Percentiles rank a stretch among this genome's conserved stretches.
phyloP scores from a whole-genome alignment of 2,113 vertebrate species.

The Deroptyus accipitrinus region DNA sequence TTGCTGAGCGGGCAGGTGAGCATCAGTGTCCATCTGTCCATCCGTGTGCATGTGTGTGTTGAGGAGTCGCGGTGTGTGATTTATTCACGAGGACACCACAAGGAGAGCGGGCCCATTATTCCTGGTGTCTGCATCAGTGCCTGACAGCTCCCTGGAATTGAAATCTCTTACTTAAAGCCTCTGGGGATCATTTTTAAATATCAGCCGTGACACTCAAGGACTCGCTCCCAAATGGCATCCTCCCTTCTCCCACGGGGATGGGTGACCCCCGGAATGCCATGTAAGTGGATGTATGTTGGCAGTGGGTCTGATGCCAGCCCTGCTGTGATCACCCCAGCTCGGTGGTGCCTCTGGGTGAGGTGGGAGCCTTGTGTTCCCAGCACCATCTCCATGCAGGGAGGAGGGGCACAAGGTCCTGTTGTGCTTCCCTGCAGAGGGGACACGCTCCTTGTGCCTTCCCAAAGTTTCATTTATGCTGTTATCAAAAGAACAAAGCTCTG shows the following conservation, averaged over 20 bases:
- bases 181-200: conserved; percentile 76
- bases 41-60: rapidly evolving
- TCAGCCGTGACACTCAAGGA: conserved; percentile 76
- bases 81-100: conserved; percentile 73
- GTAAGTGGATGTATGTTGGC: not conserved
- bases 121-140: conserved; percentile 54
- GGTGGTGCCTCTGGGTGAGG: rapidly evolving
- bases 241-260: not conserved
- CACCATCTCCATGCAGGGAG: rapidly evolving
- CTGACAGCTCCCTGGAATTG: conserved; percentile 78
- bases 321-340: rapidly evolving
- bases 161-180: conserved; percentile 79
- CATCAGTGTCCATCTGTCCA: rapidly evolving
- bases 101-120: conserved; percentile 73
- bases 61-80: not conserved
- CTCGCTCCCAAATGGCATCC: conserved; percentile 60
- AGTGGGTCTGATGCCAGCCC: not conserved
- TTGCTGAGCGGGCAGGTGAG: not conserved
- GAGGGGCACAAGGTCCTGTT: not conserved
- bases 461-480: conserved; percentile 62
- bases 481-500: conserved; percentile 59
- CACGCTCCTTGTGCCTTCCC: not conserved
- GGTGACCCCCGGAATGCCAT: not conserved
- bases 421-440: not conserved
- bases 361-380: not conserved